Conservation (phyloP, 2,888 invertebrate species). For the Anodontia alba region DNA sequence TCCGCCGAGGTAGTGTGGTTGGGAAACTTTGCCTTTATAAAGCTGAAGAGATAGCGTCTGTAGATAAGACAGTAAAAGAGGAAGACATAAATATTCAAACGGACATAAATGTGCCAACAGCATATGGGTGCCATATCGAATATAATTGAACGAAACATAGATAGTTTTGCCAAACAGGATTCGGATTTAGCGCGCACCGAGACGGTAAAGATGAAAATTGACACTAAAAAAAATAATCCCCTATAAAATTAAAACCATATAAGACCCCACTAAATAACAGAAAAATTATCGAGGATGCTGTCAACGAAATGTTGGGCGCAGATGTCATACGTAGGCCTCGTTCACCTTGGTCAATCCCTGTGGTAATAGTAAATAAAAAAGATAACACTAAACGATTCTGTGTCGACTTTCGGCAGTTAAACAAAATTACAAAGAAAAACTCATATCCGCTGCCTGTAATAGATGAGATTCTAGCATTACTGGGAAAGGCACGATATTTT, state of each 20-base stretch:
- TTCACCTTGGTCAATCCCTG: slow-evolving; percentile 19
- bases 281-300: slow-evolving; percentile 9
- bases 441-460: slow-evolving; percentile 40
- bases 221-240: slow-evolving; percentile 15
- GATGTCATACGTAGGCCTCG: slow-evolving; percentile 9
- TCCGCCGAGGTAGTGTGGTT: slow-evolving; percentile 22
- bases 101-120: slow-evolving; percentile 23
- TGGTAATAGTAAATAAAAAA: slow-evolving; percentile 23
- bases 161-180: slow-evolving; percentile 12
- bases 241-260: slow-evolving; percentile 30
- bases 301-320: slow-evolving; percentile 38
- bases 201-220: slow-evolving; percentile 28
- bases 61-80: neutral
- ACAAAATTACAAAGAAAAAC: slow-evolving; percentile 16
- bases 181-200: slow-evolving; percentile 26
- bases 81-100: neutral
- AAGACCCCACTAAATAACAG: slow-evolving; percentile 28
- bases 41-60: neutral
- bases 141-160: neutral
- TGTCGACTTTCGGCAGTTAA: slow-evolving; percentile 21
- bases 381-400: slow-evolving; percentile 28
- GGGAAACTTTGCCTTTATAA: neutral
- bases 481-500: slow-evolving; percentile 38
- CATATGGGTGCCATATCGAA: slow-evolving; percentile 4
- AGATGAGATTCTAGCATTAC: slow-evolving; percentile 34